Base-by-base conservation (phyloP, 2,797 vertebrate genomes). In the Pogoniulus pusillus region DNA sequence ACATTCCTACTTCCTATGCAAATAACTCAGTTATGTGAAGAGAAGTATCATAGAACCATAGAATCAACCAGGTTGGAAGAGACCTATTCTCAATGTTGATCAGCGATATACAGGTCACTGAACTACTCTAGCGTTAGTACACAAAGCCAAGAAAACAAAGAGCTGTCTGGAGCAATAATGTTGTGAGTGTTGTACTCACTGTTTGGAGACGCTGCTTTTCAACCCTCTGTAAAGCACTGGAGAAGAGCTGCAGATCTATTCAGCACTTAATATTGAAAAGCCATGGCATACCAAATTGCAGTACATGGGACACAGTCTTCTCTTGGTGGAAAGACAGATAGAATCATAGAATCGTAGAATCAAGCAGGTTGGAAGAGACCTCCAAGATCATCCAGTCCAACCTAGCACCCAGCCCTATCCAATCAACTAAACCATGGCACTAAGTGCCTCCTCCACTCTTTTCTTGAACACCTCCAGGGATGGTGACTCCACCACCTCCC, bases 111-210 rank as follows among this genome's bases (percentile, higher is more conserved):
- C 5, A 59, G 22, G 30, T 65, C 26, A 32, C 23, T 45, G 27
- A 58, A 77, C 9, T 39, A 66, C 14, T 47, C 27, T n/a, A 72
- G 30, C 20, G 37, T 32, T 57, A 79, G 68, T 45, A 53, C 24
- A 60, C 10, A 54, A 27, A 47, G 37, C 41, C 27, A 65, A 43
- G 29, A 65, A 53, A 51, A 79, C 27, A 43, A 73, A 88, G 20
- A 37, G 12, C 7, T 34, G 43, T 82, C 49, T 17, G 8, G 11
- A 7, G 7, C 34, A 62, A 51, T 34, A 23, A 18, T 34, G 63
- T 6, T n/a, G 16, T 45, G 30, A 55, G 5, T 11, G 1, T 20
- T 1, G 0, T 15, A 37, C 29, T 54, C 0, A 0, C n/a, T 73
- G 7, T 59, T 80, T 41, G 68, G n/a, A 66, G 63, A 62, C 4